A percentile compares a stretch with the other conserved stretches of the same genome.
phyloP scores from a whole-genome alignment of 2,888 invertebrate species.

The Ophion costatus region DNA sequence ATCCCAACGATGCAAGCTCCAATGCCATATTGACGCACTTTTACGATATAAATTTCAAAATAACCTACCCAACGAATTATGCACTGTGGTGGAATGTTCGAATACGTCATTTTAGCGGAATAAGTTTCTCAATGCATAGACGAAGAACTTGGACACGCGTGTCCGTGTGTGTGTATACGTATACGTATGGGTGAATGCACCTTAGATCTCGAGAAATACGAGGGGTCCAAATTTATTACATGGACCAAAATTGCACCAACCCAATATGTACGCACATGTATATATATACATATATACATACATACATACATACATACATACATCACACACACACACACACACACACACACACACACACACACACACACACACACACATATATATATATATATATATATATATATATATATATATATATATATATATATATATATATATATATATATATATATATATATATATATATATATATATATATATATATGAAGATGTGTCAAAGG shows the following conservation, averaged over 20 bases:
- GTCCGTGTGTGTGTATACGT: background rate
- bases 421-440: background rate
- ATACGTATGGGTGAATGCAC: constrained; percentile 6
- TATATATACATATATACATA: background rate
- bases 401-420: constrained; percentile 1
- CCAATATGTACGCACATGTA: background rate
- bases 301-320: background rate
- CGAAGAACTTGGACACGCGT: background rate
- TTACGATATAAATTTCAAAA: no score
- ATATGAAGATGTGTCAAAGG: constrained; percentile 41
- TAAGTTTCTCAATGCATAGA: no score
- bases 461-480: background rate
- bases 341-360: background rate
- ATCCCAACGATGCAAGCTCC: no score
- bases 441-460: background rate
- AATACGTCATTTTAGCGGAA: no score
- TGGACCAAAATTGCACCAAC: background rate
- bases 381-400: constrained; percentile 2
- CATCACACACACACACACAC: background rate
- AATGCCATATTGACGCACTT: no score
- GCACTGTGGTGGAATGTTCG: no score
- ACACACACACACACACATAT: background rate
- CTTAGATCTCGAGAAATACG: background rate
- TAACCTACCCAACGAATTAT: no score
- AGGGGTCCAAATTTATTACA: background rate